phyloP scores from a whole-genome alignment of 2,797 vertebrate genomes.

The Trachurus trachurus region DNA sequence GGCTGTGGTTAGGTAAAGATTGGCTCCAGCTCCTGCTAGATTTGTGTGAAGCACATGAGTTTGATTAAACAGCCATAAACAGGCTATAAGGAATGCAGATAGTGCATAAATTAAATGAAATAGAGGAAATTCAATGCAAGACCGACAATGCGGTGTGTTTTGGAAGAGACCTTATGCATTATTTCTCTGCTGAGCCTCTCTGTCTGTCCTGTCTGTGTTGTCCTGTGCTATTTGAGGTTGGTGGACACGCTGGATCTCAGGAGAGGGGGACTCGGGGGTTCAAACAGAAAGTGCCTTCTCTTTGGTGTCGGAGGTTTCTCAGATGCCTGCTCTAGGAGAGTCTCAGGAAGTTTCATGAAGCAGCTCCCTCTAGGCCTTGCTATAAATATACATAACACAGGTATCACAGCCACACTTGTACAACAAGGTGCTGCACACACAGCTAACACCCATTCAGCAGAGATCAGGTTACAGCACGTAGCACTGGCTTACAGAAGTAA shows the following conservation, averaged over 20 bases:
- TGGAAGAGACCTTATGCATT: background rate
- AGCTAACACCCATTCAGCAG: slow-evolving; percentile 30
- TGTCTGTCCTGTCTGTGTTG: slow-evolving; percentile 35
- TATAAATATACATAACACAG: slow-evolving; percentile 43
- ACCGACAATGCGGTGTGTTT: background rate
- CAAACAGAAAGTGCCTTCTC: slow-evolving; percentile 53
- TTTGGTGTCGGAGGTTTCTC: slow-evolving; percentile 59
- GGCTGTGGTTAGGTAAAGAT: slow-evolving; percentile 63
- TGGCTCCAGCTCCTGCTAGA: slow-evolving; percentile 50
- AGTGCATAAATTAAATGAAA: slow-evolving; percentile 13
- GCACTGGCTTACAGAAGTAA: background rate
- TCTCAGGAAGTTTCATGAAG: slow-evolving; percentile 41
- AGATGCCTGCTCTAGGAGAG: slow-evolving; percentile 41
- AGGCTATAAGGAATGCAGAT: slow-evolving; percentile 35
- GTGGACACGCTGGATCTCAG: slow-evolving; percentile 39
- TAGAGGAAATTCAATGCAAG: background rate
- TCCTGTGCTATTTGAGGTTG: slow-evolving; percentile 41
- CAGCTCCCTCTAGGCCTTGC: slow-evolving; percentile 34
- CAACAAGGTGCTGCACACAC: slow-evolving; percentile 17
- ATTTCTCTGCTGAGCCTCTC: slow-evolving; percentile 1
- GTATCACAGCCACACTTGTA: slow-evolving; percentile 41
- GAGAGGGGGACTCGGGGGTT: slow-evolving; percentile 38
- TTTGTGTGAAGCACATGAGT: slow-evolving; percentile 67
- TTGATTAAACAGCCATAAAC: slow-evolving; percentile 57
- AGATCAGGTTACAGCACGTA: slow-evolving; percentile 4